These are phyloP conservation scores for Takifugu ocellatus DNA, from an alignment of 2,797 vertebrate species.

Conservation along the genomic window DNA sequence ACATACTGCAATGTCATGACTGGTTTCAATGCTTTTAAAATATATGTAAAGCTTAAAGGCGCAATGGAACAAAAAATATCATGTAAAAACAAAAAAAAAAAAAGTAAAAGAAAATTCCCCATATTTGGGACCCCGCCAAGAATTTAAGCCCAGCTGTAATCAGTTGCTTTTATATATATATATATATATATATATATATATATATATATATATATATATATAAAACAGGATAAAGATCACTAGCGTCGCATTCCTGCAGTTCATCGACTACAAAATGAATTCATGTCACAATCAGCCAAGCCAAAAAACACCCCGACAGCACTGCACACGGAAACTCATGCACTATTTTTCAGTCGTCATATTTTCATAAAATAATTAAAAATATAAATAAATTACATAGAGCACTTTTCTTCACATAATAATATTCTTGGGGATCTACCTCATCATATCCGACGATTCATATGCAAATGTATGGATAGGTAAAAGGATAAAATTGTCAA, in stretches of 20 bases:
- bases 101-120: constrained; percentile 53
- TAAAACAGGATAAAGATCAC: constrained; percentile 56
- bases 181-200: constrained; percentile 7
- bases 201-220: constrained; percentile 18
- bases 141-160: constrained; percentile 64
- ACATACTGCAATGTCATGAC: constrained; percentile 22
- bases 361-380: constrained; percentile 98
- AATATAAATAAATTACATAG: constrained; percentile 83
- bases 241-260: constrained; percentile 76
- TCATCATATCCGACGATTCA: constrained; percentile 86
- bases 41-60: constrained; percentile 32
- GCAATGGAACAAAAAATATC: constrained; percentile 52
- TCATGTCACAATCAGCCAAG: constrained; percentile 79
- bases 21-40: constrained; percentile 21
- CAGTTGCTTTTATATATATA: constrained; percentile 52
- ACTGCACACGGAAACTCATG: constrained; percentile 69
- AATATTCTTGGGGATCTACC: constrained; percentile 63
- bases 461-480: constrained; percentile 44
- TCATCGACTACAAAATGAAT: constrained; percentile 83
- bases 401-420: constrained; percentile 54
- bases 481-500: constrained; percentile 65
- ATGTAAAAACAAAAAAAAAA: constrained; percentile 30
- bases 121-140: constrained; percentile 68
- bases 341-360: constrained; percentile 83
- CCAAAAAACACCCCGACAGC: constrained; percentile 75